Evolutionary conservation across 1,140 invertebrate species (phyloP), one percentile per base, ranked within the genome.

Genomic region (Monochamus saltuarius): DNA sequence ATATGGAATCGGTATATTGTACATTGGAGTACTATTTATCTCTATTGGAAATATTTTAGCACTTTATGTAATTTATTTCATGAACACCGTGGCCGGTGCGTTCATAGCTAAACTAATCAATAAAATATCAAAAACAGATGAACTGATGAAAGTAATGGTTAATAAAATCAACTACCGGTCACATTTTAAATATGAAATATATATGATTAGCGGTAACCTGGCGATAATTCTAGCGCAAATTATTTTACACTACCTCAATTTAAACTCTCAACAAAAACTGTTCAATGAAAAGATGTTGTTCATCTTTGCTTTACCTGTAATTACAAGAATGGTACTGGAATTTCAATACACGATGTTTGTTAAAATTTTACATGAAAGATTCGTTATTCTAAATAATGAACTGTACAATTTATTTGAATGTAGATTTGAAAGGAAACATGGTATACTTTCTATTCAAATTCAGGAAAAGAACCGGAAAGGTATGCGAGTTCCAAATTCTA

Each of bases 351-450:
- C 47, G 4, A 45, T 59, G 1, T 17, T 59, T 16, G 39, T 56
- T 6, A 49, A 19, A 34, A n/a, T 64, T 4, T n/a, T 56, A 14
- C 36, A 56, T 16, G 22, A 59, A 45, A 39, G 51, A 14, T 56
- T 60, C 46, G n/a, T 17, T 34, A n/a, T 59, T 7, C 54, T 63
- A 47, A 63, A 63, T 52, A 55, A 36, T 29, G 7, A 49, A 39
- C 11, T 60, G 49, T 29, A 43, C 11, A 29, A 50, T 40, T 59
- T 59, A 10, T 42, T 19, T n/a, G n/a, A 52, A 59, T 49, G 51
- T 34, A 52, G 51, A 51, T 19, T 45, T 7, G 51, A 39, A 57
- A 50, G 14, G 22, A 29, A 6, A 29, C 22, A 29, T 29, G n/a
- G n/a, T n/a, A 29, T 6, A 29, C 22, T 29, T 29, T 29, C 22